Percentiles rank a stretch among this genome's conserved stretches.
Evolutionary conservation across 2,113 vertebrate species (phyloP).

Genomic region (Callaeas wilsoni): DNA sequence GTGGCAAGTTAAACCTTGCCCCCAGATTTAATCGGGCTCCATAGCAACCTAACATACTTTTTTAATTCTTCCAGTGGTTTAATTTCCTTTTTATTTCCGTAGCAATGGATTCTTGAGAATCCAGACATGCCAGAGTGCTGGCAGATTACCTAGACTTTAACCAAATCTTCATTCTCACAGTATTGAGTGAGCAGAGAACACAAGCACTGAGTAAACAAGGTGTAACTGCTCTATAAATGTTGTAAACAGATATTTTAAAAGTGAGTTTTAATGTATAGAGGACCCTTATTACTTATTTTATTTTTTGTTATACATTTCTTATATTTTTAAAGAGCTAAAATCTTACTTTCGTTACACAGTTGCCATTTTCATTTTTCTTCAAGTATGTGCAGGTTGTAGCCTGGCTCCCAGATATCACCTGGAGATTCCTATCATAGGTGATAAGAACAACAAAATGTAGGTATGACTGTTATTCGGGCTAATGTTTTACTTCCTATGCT

Average conservation of each 20-base stretch:
- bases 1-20: not conserved
- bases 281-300: not conserved
- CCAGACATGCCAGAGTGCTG: conserved; percentile 43
- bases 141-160: not conserved
- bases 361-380: not conserved
- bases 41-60: conserved; percentile 4
- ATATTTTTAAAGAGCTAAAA: not conserved
- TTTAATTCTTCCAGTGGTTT: conserved; percentile 25
- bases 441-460: not conserved
- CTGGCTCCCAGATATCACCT: not conserved
- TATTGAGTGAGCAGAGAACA: not conserved
- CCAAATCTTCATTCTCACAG: not conserved
- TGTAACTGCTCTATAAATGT: not conserved
- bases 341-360: not conserved
- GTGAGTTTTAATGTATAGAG: not conserved
- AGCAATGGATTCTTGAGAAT: conserved; percentile 45
- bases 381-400: not conserved
- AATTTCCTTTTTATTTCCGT: conserved; percentile 57
- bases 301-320: not conserved
- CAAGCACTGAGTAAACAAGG: not conserved
- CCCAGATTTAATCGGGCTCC: not conserved
- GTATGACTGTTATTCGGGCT: not conserved
- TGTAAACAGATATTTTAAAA: not conserved
- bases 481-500: not conserved
- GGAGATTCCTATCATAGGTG: not conserved